These are phyloP conservation scores for Calidris pygmaea DNA, from an alignment of 2,113 vertebrate genomes.

Conservation along the genomic window DNA sequence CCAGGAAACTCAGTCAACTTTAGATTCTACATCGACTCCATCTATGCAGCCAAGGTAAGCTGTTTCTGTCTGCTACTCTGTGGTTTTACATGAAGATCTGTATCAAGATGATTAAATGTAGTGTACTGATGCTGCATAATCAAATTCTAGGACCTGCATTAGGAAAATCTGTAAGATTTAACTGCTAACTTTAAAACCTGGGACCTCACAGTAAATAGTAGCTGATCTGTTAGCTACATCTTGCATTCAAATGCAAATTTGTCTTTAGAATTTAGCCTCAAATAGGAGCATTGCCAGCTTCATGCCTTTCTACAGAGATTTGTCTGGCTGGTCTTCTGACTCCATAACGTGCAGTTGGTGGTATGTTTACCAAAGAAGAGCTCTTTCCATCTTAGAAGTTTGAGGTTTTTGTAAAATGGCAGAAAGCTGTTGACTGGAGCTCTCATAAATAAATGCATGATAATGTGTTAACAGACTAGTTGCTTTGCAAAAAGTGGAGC, in stretches of 20 bases:
- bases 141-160: neutral
- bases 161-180: neutral
- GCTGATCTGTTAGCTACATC: neutral
- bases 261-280: slow-evolving; percentile 7
- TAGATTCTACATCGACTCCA: slow-evolving; percentile 67
- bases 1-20: slow-evolving; percentile 66
- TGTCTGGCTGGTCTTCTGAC: slow-evolving; percentile 1
- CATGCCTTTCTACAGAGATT: neutral
- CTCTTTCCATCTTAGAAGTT: neutral
- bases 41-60: slow-evolving; percentile 79
- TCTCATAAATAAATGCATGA: neutral
- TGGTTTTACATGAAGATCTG: neutral
- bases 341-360: neutral
- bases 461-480: neutral
- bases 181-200: neutral
- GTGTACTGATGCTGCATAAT: neutral
- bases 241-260: slow-evolving; percentile 48
- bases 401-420: neutral
- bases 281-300: slow-evolving; percentile 19
- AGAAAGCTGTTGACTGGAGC: neutral
- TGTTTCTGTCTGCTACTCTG: neutral
- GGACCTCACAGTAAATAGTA: neutral
- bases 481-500: neutral
- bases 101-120: neutral
- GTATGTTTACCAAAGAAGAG: neutral